Conservation (phyloP, 64 coral and sea anemone species). For the Trachythela sp. region DNA sequence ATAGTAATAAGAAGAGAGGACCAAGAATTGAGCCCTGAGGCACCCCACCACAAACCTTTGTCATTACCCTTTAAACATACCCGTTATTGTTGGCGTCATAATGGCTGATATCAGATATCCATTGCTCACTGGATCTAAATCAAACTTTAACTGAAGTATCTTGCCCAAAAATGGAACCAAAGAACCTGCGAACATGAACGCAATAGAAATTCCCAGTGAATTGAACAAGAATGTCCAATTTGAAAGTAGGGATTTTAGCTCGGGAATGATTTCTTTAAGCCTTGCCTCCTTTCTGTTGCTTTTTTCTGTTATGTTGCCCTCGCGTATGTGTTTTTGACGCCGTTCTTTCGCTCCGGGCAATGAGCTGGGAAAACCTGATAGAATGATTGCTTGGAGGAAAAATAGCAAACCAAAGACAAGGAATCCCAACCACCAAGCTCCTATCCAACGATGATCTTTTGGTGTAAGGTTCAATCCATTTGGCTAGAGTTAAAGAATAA, state of each 20-base stretch:
- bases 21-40: too few species aligned
- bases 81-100: background rate
- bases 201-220: background rate
- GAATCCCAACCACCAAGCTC: slow-evolving; percentile 42
- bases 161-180: slow-evolving; percentile 5
- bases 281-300: background rate
- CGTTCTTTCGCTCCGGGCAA: slow-evolving; percentile 23
- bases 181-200: background rate
- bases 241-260: background rate
- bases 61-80: too few species aligned
- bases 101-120: background rate
- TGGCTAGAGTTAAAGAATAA: too few species aligned
- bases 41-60: too few species aligned
- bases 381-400: background rate
- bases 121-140: background rate
- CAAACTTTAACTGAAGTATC: slow-evolving; percentile 2
- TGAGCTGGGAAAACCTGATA: slow-evolving; percentile 21
- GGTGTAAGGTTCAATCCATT: background rate
- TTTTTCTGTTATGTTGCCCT: background rate
- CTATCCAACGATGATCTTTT: slow-evolving; percentile 13
- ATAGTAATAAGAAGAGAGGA: too few species aligned
- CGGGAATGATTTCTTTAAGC: slow-evolving; percentile 10
- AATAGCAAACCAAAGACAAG: slow-evolving; percentile 15
- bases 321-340: slow-evolving; percentile 6
- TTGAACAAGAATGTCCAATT: slow-evolving; percentile 28